These are phyloP conservation scores for Trimorus sp. DNA, from an alignment of 2,888 invertebrate species.

Conservation along the genomic window DNA sequence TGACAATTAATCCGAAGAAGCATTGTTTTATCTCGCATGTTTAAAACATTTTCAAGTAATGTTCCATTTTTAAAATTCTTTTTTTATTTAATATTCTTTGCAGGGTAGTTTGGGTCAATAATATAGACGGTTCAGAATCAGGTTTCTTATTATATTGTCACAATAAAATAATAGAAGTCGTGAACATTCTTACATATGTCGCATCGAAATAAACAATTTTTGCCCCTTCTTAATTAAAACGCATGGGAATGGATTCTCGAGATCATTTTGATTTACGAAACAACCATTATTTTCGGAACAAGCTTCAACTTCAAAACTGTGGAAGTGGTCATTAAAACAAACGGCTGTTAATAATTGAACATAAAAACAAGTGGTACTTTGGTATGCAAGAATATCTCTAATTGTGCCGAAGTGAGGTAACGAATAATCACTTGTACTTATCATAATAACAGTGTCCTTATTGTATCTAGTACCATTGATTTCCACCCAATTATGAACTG, in stretches of 20 bases:
- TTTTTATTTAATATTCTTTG: too few relatives aligned
- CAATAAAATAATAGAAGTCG: too few relatives aligned
- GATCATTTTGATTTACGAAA: too few relatives aligned
- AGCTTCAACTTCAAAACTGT: constrained; percentile 13
- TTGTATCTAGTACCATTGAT: constrained; percentile 20
- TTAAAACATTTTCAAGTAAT: not conserved
- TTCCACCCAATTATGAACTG: constrained; percentile 18
- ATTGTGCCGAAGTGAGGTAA: constrained; percentile 22
- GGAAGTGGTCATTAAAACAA: constrained; percentile 7
- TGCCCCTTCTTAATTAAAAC: too few relatives aligned
- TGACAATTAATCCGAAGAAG: not conserved
- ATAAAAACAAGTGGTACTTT: constrained; percentile 1
- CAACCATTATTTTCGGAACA: too few relatives aligned
- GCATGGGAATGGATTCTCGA: too few relatives aligned
- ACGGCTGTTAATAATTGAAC: not conserved
- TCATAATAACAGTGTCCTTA: constrained; percentile 1
- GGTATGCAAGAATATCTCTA: not conserved
- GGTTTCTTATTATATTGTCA: too few relatives aligned
- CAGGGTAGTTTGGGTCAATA: too few relatives aligned
- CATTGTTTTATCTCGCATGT: not conserved
- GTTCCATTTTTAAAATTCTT: not conserved
- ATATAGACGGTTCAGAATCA: too few relatives aligned
- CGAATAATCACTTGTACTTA: not conserved
- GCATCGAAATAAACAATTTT: too few relatives aligned
- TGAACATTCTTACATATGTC: too few relatives aligned